Conservation (phyloP, 2,113 vertebrate species). For the Casuarius casuarius region DNA sequence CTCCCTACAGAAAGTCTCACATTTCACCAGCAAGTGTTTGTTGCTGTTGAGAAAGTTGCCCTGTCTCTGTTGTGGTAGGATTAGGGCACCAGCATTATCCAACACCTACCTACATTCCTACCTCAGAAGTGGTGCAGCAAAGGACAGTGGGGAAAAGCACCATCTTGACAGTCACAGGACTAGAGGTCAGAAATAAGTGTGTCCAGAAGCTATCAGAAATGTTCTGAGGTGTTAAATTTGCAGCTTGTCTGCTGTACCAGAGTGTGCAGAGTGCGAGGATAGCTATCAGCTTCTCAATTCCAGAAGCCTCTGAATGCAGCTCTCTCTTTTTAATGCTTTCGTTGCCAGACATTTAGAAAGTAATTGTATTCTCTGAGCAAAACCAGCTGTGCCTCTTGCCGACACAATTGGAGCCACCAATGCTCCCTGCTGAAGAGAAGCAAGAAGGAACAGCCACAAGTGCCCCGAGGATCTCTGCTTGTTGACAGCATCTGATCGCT, state of each 20-base stretch:
- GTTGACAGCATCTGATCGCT: constrained; percentile 25
- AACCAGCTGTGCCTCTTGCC: constrained; percentile 33
- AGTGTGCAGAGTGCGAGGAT: background rate
- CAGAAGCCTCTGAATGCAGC: background rate
- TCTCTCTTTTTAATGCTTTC: background rate
- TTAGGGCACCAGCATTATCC: background rate
- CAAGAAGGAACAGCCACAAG: constrained; percentile 31
- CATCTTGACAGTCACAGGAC: background rate
- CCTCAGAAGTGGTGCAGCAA: background rate
- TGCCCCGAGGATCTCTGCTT: constrained; percentile 36
- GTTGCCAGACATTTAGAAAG: constrained; percentile 4
- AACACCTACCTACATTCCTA: background rate
- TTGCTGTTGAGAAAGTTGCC: background rate
- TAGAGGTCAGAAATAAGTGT: background rate
- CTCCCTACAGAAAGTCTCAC: background rate
- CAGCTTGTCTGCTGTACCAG: background rate
- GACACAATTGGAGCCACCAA: background rate
- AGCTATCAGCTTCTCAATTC: background rate
- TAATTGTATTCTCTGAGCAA: constrained; percentile 26
- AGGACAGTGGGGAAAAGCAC: background rate
- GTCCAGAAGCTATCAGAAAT: background rate
- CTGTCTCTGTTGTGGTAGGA: background rate
- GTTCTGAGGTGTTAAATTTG: background rate
- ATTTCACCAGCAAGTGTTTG: background rate
- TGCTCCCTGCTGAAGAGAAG: constrained; percentile 33